Percentiles rank a stretch among this genome's conserved stretches.
Evolutionary conservation across 2,113 vertebrate genomes (phyloP).

Genomic region (Apodemus sylvaticus): DNA sequence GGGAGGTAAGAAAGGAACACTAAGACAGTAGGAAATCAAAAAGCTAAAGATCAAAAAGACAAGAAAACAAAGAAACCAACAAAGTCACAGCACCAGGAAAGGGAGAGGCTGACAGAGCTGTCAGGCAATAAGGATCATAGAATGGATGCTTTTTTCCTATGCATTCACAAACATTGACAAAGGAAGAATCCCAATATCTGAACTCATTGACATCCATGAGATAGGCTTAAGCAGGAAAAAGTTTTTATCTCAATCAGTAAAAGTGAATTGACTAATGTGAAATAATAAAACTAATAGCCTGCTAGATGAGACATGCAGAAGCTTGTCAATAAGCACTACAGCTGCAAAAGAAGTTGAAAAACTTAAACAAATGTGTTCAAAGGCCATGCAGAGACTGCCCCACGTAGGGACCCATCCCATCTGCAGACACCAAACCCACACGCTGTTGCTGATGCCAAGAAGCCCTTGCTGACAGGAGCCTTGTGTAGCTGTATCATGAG

Average conservation of each 20-base stretch:
- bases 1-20: not conserved
- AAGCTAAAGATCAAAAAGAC: not conserved
- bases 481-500: no score
- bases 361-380: not conserved
- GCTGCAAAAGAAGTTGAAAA: not conserved
- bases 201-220: not conserved
- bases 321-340: not conserved
- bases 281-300: not conserved
- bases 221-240: not conserved
- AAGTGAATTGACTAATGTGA: not conserved
- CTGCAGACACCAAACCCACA: no score
- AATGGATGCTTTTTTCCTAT: not conserved
- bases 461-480: no score
- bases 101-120: not conserved
- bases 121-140: not conserved
- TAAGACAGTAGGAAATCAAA: not conserved
- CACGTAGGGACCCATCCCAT: no score
- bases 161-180: not conserved
- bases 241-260: not conserved
- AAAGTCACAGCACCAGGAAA: not conserved
- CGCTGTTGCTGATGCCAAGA: no score
- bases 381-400: no score
- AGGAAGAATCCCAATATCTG: not conserved
- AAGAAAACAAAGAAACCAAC: not conserved
- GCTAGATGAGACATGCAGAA: not conserved